phyloP scores from a whole-genome alignment of 2,888 invertebrate genomes.

The Athalia circularis region DNA sequence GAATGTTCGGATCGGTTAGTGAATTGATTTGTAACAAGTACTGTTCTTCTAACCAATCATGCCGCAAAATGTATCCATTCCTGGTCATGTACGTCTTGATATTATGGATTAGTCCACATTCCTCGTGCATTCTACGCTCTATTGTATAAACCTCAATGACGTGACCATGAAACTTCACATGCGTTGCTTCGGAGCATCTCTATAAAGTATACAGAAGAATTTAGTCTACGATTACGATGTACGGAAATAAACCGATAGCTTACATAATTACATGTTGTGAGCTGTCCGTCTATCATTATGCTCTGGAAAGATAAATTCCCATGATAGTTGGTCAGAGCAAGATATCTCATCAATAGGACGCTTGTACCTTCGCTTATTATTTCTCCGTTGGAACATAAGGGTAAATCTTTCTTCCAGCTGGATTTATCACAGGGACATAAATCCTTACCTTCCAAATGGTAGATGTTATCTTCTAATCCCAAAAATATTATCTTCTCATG shows the following conservation, averaged over 20 bases:
- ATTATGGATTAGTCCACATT: conserved; percentile 76
- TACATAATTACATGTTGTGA: conserved; percentile 80
- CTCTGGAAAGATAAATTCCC: conserved; percentile 78
- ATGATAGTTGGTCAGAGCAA: conserved; percentile 76
- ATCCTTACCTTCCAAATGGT: conserved; percentile 77
- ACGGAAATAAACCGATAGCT: conserved; percentile 58
- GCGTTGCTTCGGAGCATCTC: conserved; percentile 56
- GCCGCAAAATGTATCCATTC: conserved; percentile 78
- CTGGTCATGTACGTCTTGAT: conserved; percentile 77
- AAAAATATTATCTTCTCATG: conserved; percentile 77
- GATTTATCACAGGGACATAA: conserved; percentile 74
- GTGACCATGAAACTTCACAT: conserved; percentile 60
- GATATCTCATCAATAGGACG: conserved; percentile 78
- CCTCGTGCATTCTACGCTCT: conserved; percentile 78
- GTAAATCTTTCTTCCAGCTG: conserved; percentile 76
- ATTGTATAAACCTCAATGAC: conserved; percentile 78
- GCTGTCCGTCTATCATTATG: conserved; percentile 78
- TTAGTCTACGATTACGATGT: background rate
- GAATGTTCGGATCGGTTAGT: conserved; percentile 69
- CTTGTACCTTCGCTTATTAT: conserved; percentile 80
- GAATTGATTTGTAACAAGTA: conserved; percentile 79
- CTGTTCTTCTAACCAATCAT: conserved; percentile 79
- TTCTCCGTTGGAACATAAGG: conserved; percentile 74
- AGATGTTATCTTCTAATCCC: conserved; percentile 77
- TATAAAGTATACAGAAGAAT: conserved; percentile 45